Percentiles rank a stretch among this genome's conserved stretches.
These are phyloP conservation scores for Eira barbara DNA, from an alignment of 2,113 vertebrate genomes.

Conservation along the genomic window DNA sequence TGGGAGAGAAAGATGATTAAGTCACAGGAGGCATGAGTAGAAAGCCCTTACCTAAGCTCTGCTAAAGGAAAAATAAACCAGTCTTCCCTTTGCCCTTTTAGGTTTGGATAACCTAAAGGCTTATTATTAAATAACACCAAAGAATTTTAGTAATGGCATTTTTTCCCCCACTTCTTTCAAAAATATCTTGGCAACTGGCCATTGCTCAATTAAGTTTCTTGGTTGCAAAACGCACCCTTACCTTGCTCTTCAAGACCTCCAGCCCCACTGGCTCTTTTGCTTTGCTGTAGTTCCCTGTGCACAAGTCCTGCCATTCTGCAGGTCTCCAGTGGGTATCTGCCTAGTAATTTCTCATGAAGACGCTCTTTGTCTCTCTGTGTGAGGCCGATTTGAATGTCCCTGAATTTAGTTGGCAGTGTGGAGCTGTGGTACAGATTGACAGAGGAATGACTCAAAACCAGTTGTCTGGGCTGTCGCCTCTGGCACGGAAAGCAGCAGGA, in stretches of 20 bases:
- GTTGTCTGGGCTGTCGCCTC: background rate
- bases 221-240: constrained; percentile 4
- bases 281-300: accelerated
- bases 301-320: background rate
- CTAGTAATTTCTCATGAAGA: background rate
- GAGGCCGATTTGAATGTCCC: background rate
- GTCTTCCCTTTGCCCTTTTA: background rate
- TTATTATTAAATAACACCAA: constrained; percentile 23
- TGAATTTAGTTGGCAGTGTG: background rate
- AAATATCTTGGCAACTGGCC: constrained; percentile 44
- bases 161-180: background rate
- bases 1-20: background rate
- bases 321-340: background rate
- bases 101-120: constrained; percentile 35
- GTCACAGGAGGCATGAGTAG: background rate
- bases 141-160: constrained; percentile 41
- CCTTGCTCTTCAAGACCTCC: background rate
- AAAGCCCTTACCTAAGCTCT: background rate
- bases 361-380: background rate
- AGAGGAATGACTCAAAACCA: constrained; percentile 6
- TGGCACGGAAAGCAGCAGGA: background rate
- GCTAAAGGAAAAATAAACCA: constrained; percentile 25
- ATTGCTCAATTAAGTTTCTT: constrained; percentile 45
- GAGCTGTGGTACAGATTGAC: background rate
- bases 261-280: background rate